A percentile compares a stretch with the other conserved stretches of the same genome.
Conservation (phyloP, 1,140 invertebrate genomes). For the Cotesia chilonis region DNA sequence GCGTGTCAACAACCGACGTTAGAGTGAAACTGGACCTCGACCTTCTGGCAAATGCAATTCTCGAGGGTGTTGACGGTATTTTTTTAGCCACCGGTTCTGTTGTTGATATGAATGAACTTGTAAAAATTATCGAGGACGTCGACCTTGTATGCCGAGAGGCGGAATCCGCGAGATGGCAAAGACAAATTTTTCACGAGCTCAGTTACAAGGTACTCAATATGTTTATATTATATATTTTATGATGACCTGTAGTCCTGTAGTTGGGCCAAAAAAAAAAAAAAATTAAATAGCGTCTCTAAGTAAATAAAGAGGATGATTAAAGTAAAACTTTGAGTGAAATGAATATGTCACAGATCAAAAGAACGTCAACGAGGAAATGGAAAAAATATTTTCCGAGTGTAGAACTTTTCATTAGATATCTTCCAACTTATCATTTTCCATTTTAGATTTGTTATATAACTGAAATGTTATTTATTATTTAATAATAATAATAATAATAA, state of each 20-base stretch:
- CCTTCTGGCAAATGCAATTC: conserved; percentile 80
- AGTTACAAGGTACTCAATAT: conserved; percentile 68
- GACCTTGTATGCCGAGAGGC: conserved; percentile 80
- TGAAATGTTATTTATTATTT: too few species aligned
- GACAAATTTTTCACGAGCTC: conserved; percentile 78
- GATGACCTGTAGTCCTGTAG: background rate
- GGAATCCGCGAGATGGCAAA: conserved; percentile 83
- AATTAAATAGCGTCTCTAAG: background rate
- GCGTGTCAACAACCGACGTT: conserved; percentile 71
- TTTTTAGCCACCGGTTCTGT: conserved; percentile 81
- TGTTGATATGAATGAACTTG: conserved; percentile 73
- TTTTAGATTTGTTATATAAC: conserved; percentile 32
- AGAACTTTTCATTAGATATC: background rate
- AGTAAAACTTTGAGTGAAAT: too few species aligned
- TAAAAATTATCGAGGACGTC: conserved; percentile 73
- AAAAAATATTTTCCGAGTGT: too few species aligned
- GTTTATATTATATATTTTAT: background rate
- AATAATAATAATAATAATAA: too few species aligned
- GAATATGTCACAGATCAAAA: too few species aligned
- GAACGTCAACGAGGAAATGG: too few species aligned
- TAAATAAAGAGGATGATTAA: too few species aligned
- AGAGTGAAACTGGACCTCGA: conserved; percentile 76
- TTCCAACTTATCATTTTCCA: conserved; percentile 69
- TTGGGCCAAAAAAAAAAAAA: too few species aligned
- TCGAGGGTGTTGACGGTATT: conserved; percentile 81